Percentiles rank a stretch among this genome's conserved stretches.
Conservation (phyloP, 2,888 invertebrate species). For the Nomada ruficornis region DNA sequence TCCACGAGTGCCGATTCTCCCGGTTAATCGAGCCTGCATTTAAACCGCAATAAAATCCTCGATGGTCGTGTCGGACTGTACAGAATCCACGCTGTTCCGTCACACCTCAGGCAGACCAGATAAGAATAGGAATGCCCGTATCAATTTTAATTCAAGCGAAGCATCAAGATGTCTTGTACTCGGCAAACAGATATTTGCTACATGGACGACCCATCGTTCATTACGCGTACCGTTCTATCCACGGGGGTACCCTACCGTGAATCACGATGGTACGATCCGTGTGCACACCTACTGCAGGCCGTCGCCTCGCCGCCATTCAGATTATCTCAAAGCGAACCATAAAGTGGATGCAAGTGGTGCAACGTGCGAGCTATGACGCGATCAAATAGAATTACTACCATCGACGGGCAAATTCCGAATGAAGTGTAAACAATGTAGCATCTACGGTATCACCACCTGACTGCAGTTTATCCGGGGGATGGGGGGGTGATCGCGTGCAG, state of each 20-base stretch:
- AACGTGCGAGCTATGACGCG: neutral
- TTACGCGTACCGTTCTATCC: constrained; percentile 42
- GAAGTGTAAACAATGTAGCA: constrained; percentile 6
- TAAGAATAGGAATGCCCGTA: neutral
- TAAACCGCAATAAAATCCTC: neutral
- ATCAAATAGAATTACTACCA: neutral
- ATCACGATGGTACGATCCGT: constrained; percentile 43
- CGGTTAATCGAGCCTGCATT: neutral
- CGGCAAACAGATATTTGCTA: constrained; percentile 14
- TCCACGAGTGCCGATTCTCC: neutral
- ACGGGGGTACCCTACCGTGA: constrained; percentile 28
- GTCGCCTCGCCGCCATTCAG: constrained; percentile 21
- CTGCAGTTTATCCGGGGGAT: neutral
- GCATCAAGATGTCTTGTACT: constrained; percentile 1
- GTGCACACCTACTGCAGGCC: constrained; percentile 33
- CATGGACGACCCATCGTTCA: constrained; percentile 32
- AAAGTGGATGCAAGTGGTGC: neutral
- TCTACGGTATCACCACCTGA: neutral
- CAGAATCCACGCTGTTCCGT: neutral
- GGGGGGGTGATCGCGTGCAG: neutral
- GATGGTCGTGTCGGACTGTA: neutral
- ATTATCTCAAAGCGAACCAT: constrained; percentile 11
- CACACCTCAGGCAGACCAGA: neutral
- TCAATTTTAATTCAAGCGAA: neutral
- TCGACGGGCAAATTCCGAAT: neutral